Evolutionary conservation across 2,888 invertebrate genomes (phyloP), one percentile per base, ranked within the genome.

Genomic region (Rosalia funebris): DNA sequence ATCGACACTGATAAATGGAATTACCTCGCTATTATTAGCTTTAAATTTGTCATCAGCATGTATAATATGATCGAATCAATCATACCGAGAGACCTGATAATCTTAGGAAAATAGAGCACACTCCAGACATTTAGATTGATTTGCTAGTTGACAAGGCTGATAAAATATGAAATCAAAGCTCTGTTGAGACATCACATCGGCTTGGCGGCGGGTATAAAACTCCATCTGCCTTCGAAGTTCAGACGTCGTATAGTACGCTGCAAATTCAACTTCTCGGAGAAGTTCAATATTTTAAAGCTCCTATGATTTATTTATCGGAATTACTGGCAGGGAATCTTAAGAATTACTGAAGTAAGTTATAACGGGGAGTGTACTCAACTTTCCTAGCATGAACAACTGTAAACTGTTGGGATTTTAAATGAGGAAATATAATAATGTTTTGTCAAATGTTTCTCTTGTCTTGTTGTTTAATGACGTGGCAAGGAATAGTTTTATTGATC

Each of bases 241-340:
- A 47, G 46, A 55, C 55, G 44, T 50, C 44, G 16, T 55, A 17
- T 56, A 37, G 41, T 25, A 41, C 45, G 14, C n/a, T 17, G 39
- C 53, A 41, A 16, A 53, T 53, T 53, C 17, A 44, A 34, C 45
- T 20, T 25, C 25, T 15, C 20, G 50, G 52, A 47, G 39, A 54
- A 59, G 39, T 57, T 56, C 61, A 41, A 56, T 57, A 61, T 57
- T 56, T 48, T 57, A 56, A 61, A 61, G 57, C 50, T 53, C 45
- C 31, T 17, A 52, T 61, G 61, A 61, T 61, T 61, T 61, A 61
- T 61, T 61, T 50, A 56, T 44, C 25, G 16, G 55, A 60, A 59
- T 59, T 37, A 60, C 48, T 16, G 20, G 36, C 19, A 45, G 52
- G 20, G 39, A 37, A 44, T 39, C 55, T 54, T 56, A 42, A 20